These are phyloP conservation scores for Brachionus asplanchnoidis DNA, from an alignment of 1,140 invertebrate genomes.

Conservation along the genomic window DNA sequence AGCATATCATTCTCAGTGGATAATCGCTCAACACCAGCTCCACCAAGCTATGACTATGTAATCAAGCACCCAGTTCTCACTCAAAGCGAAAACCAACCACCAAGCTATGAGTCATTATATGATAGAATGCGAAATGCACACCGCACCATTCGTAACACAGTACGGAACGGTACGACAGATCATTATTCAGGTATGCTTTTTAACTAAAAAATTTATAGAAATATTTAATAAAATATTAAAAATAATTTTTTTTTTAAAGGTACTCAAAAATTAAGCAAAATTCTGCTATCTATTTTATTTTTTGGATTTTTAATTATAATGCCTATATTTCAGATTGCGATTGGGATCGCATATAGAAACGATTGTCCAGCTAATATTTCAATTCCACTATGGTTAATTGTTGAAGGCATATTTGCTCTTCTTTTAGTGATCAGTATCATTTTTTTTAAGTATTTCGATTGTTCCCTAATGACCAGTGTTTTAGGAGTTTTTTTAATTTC, in stretches of 20 bases:
- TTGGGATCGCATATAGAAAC: not conserved
- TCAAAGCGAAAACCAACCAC: not conserved
- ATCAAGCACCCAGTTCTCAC: not conserved
- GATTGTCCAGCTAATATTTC: not conserved
- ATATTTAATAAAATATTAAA: no score
- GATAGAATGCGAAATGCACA: conserved; percentile 4
- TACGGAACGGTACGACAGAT: not conserved
- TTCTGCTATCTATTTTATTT: not conserved
- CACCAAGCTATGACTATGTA: conserved; percentile 16
- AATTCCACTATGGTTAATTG: conserved; percentile 18
- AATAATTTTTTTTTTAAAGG: not conserved
- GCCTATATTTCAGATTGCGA: not conserved
- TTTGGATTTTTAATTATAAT: not conserved
- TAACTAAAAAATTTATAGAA: not conserved
- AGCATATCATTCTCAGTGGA: conserved; percentile 3
- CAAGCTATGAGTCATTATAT: conserved; percentile 22
- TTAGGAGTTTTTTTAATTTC: conserved; percentile 14
- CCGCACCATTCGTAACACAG: not conserved
- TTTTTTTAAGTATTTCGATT: conserved; percentile 20
- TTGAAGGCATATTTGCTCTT: not conserved
- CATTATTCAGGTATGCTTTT: not conserved
- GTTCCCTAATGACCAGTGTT: conserved; percentile 23
- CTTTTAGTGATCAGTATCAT: not conserved
- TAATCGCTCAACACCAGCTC: not conserved
- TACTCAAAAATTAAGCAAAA: not conserved